A percentile compares a stretch with the other conserved stretches of the same genome.
These are phyloP conservation scores for Phengaris alcon DNA, from an alignment of 2,888 invertebrate genomes.

Conservation along the genomic window DNA sequence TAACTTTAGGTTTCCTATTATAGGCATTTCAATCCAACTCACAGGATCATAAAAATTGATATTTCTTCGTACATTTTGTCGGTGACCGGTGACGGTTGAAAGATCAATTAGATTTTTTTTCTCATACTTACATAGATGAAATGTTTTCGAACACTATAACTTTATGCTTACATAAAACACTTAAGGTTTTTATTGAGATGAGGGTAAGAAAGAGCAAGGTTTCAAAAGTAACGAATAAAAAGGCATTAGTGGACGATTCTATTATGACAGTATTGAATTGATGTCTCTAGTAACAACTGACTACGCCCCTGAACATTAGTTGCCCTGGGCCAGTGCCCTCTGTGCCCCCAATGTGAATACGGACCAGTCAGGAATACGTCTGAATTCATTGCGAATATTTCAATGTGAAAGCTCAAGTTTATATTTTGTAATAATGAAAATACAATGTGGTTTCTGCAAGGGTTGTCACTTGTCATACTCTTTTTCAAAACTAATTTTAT, in stretches of 20 bases:
- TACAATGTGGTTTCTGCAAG: neutral
- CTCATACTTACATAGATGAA: no score
- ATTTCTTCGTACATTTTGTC: no score
- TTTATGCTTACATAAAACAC: no score
- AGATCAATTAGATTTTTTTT: no score
- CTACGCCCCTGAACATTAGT: conserved; percentile 12
- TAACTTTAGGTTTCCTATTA: no score
- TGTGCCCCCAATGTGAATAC: conserved; percentile 16
- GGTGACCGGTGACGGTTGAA: no score
- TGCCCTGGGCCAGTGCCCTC: conserved; percentile 6
- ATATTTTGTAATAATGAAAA: neutral
- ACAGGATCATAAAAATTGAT: no score
- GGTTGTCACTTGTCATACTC: neutral
- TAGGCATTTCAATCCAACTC: no score
- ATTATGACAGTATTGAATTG: neutral
- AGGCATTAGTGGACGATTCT: neutral
- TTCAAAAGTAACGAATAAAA: neutral
- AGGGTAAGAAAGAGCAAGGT: no score
- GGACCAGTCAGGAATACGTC: neutral
- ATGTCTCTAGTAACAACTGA: neutral
- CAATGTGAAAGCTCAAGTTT: neutral
- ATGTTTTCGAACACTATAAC: no score
- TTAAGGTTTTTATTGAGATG: no score
- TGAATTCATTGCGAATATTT: conserved; percentile 12
- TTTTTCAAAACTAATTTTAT: neutral